A percentile compares a stretch with the other conserved stretches of the same genome.
phyloP scores from a whole-genome alignment of 2,888 invertebrate genomes.

The Stenolophus ochropezus region DNA sequence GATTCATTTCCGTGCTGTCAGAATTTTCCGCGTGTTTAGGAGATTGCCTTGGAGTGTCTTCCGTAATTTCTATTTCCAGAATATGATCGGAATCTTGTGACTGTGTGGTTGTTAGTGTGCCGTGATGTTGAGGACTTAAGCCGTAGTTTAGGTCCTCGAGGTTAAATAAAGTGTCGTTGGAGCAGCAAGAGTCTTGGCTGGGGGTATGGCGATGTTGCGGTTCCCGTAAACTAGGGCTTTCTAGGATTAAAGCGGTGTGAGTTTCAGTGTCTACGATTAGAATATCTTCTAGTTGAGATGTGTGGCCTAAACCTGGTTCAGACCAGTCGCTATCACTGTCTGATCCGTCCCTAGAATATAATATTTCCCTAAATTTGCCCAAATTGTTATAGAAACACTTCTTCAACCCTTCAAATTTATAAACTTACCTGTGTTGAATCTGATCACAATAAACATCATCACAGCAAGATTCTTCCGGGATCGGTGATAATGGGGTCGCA shows the following conservation, averaged over 20 bases:
- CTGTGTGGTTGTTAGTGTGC: neutral
- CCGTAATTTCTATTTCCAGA: slow-evolving; percentile 49
- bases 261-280: slow-evolving; percentile 74
- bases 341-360: slow-evolving; percentile 63
- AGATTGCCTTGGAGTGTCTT: slow-evolving; percentile 32
- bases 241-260: slow-evolving; percentile 74
- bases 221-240: slow-evolving; percentile 70
- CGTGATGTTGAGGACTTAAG: slow-evolving; percentile 59
- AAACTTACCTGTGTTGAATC: slow-evolving; percentile 62
- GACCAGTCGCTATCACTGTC: slow-evolving; percentile 70
- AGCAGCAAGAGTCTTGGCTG: slow-evolving; percentile 80
- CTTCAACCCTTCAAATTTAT: neutral
- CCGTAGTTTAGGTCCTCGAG: slow-evolving; percentile 74
- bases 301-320: slow-evolving; percentile 66
- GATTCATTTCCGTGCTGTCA: slow-evolving; percentile 31
- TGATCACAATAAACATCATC: slow-evolving; percentile 66
- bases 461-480: slow-evolving; percentile 76
- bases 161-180: slow-evolving; percentile 79
- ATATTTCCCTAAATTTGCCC: neutral
- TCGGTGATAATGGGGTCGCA: slow-evolving; percentile 78
- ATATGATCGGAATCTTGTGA: slow-evolving; percentile 24
- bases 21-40: slow-evolving; percentile 9
- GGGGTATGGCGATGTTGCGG: slow-evolving; percentile 72
- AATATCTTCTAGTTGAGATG: slow-evolving; percentile 68
- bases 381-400: no score